Evolutionary conservation across 2,888 invertebrate species (phyloP).

Genomic region (Linyphia triangularis): DNA sequence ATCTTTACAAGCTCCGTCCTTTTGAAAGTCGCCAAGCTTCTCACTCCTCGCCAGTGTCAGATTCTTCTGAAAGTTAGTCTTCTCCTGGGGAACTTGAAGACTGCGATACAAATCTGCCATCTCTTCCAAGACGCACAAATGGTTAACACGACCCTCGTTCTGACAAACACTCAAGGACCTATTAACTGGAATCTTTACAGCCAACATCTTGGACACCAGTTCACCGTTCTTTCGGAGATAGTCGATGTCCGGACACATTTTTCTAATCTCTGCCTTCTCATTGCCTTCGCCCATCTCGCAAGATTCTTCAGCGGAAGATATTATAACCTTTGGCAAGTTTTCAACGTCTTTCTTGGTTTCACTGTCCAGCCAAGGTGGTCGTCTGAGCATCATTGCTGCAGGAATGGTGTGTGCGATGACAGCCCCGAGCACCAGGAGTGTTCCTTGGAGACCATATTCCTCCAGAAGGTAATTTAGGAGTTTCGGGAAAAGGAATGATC

Average conservation of each 20-base stretch:
- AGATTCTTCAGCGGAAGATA: neutral
- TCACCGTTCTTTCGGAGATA: neutral
- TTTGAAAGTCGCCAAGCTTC: neutral
- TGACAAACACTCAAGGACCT: neutral
- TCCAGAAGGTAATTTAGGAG: slow-evolving; percentile 61
- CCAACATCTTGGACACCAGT: neutral
- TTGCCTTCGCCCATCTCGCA: neutral
- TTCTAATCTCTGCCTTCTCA: neutral
- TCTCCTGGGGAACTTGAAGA: neutral
- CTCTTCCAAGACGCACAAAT: slow-evolving; percentile 1
- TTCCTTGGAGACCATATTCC: slow-evolving; percentile 55
- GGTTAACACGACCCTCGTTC: no score
- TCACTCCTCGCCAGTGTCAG: neutral
- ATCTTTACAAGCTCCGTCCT: neutral
- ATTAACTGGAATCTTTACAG: no score
- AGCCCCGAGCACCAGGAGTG: slow-evolving; percentile 71
- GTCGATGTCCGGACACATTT: neutral
- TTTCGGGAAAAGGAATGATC: slow-evolving; percentile 74
- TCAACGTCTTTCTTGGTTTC: neutral
- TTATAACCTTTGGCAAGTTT: neutral
- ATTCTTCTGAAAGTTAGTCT: neutral
- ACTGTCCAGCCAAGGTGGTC: slow-evolving; percentile 39
- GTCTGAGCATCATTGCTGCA: slow-evolving; percentile 41
- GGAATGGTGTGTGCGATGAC: slow-evolving; percentile 71
- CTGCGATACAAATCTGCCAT: neutral